A percentile compares a stretch with the other conserved stretches of the same genome.
These are phyloP conservation scores for Lineus longissimus DNA, from an alignment of 1,140 invertebrate species.

Conservation along the genomic window DNA sequence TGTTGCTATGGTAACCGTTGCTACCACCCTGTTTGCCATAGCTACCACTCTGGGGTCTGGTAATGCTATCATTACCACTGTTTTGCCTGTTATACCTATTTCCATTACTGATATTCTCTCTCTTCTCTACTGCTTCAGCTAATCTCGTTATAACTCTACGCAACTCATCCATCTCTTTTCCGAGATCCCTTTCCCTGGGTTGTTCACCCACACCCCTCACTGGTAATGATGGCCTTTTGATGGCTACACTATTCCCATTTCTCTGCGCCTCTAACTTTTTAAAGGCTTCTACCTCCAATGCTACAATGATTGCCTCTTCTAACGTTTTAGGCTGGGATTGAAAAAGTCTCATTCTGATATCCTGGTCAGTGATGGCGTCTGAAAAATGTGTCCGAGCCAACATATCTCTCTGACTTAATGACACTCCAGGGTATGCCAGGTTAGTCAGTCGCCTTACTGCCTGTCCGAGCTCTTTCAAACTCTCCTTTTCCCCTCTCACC, in stretches of 20 bases:
- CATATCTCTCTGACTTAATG: not conserved
- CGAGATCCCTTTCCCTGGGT: not conserved
- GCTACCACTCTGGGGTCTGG: no score
- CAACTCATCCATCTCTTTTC: not conserved
- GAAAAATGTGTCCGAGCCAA: not conserved
- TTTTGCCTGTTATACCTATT: no score
- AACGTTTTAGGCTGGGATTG: not conserved
- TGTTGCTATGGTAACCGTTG: no score
- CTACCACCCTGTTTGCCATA: no score
- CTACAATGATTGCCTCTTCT: not conserved
- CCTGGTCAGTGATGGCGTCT: not conserved
- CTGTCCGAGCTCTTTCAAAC: not conserved
- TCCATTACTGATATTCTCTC: not conserved
- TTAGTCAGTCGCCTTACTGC: not conserved
- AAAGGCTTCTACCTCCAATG: not conserved
- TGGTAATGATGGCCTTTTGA: not conserved
- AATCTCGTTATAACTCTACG: not conserved
- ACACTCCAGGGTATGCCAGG: not conserved
- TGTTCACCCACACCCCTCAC: no score
- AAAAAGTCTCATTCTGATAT: not conserved
- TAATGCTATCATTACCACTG: no score
- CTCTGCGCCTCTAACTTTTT: not conserved
- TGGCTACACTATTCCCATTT: not conserved
- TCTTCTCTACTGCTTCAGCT: not conserved
- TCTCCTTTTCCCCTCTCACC: not conserved